Evolutionary conservation across 2,888 invertebrate genomes (phyloP).

Genomic region (Pandemis corylana): DNA sequence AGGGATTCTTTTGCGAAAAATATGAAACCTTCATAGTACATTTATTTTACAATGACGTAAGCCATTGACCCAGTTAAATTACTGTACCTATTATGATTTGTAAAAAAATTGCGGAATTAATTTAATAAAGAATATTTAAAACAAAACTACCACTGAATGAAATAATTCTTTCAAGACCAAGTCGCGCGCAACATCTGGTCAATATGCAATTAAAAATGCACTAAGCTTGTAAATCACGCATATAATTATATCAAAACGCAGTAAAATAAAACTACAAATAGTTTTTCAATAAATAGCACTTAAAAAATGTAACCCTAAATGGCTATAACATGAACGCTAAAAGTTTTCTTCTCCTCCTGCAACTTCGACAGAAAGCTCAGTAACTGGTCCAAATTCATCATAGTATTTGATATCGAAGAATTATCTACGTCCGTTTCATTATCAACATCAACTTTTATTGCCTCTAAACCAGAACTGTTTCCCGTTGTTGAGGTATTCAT

Average conservation of each 20-base stretch:
- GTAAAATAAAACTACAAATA: not conserved
- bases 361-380: not conserved
- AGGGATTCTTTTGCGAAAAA: too few relatives aligned
- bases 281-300: not conserved
- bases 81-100: too few relatives aligned
- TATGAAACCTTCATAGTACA: too few relatives aligned
- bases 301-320: not conserved
- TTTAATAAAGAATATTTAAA: too few relatives aligned
- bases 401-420: not conserved
- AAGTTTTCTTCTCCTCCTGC: not conserved
- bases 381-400: not conserved
- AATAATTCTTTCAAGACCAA: too few relatives aligned
- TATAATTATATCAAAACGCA: too few relatives aligned
- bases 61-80: too few relatives aligned
- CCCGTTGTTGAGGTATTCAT: not conserved
- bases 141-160: too few relatives aligned
- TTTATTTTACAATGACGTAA: too few relatives aligned
- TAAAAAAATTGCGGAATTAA: too few relatives aligned
- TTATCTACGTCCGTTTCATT: not conserved
- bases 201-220: too few relatives aligned
- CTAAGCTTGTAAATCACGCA: not conserved
- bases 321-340: conserved; percentile 4
- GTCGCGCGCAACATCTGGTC: too few relatives aligned
- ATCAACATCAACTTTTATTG: not conserved
- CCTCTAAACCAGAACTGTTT: not conserved